Evolutionary conservation across 2,888 invertebrate species (phyloP), one percentile per base, ranked within the genome.

Genomic region (Leucoptera coffeella): DNA sequence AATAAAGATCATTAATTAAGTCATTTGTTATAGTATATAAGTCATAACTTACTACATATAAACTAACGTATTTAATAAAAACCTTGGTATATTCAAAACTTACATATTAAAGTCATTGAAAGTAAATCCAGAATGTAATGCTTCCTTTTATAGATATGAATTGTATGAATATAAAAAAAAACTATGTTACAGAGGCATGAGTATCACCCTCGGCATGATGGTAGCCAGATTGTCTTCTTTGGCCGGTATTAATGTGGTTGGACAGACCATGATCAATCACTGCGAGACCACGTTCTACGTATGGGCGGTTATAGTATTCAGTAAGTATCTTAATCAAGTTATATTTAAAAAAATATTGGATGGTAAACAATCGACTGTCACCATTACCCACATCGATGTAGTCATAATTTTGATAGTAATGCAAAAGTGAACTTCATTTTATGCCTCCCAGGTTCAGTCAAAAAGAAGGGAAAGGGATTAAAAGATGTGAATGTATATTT

Each of bases 141-240:
- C n/a, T 2, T n/a, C n/a, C 2, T 10, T 2, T 4, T 12, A 22
- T 22, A 22, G 10, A 2, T 7, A 2, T 11, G 17, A 11, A 9
- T 2, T 22, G 12, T 11, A n/a, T n/a, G n/a, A n/a, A 11, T 22
- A n/a, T n/a, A n/a, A n/a, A n/a, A n/a, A n/a, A n/a, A n/a, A n/a
- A n/a, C 25, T 27, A 7, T 24, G 13, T 25, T 33, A 26, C 44
- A 62, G 61, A 28, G 59, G 51, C 1, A 32, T 56, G 23, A 51
- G 43, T 6, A 51, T 51, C 0, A 51, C 54, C 15, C 31, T 61
- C 4, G 45, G 43, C 9, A 40, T 57, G 43, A 58, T 59, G 58
- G 35, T 46, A 4, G 52, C 45, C 0, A 38, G 60, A 1, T 6
- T 52, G n/a, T 31, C 38, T 1, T 46, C 59, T 0, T 38, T 59